Percentiles rank a stretch among this genome's conserved stretches.
Conservation (phyloP, 2,113 vertebrate species). For the Spea bombifrons region DNA sequence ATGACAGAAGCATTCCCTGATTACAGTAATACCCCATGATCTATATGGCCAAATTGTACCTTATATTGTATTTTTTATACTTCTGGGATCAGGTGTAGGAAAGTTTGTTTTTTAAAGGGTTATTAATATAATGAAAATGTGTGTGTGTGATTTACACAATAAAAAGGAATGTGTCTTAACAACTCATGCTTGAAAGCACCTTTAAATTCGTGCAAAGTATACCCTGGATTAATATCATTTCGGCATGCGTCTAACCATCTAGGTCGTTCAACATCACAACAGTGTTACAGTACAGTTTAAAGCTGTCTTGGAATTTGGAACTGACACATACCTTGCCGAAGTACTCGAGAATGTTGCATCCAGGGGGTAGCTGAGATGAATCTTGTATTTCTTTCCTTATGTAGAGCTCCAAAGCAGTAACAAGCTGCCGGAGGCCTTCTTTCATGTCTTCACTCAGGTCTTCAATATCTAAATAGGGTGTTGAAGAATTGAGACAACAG, state of each 20-base stretch:
- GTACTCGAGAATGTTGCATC: conserved; percentile 77
- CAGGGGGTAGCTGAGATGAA: conserved; percentile 66
- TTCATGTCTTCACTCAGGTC: conserved; percentile 82
- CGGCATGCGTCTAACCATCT: neutral
- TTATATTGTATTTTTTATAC: no score
- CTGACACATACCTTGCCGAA: conserved; percentile 80
- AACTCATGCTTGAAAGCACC: neutral
- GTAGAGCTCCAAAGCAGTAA: conserved; percentile 76
- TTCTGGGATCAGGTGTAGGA: no score
- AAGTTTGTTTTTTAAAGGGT: no score
- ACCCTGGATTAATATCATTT: conserved; percentile 21
- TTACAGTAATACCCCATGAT: no score
- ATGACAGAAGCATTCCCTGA: no score
- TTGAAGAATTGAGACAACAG: neutral
- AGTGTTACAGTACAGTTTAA: conserved; percentile 49
- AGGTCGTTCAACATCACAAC: conserved; percentile 1
- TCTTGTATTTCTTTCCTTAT: conserved; percentile 73
- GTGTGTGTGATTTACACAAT: no score
- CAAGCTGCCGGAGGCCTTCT: conserved; percentile 80
- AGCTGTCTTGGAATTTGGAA: conserved; percentile 53
- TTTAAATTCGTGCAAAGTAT: conserved; percentile 10
- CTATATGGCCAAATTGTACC: no score
- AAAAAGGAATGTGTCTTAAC: neutral
- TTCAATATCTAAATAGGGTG: conserved; percentile 68
- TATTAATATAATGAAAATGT: no score